Base-by-base conservation (phyloP, 30 jellyfish, hydroid and myxozoan genomes). In the Aurelia aurita complex sp. Pacific region DNA sequence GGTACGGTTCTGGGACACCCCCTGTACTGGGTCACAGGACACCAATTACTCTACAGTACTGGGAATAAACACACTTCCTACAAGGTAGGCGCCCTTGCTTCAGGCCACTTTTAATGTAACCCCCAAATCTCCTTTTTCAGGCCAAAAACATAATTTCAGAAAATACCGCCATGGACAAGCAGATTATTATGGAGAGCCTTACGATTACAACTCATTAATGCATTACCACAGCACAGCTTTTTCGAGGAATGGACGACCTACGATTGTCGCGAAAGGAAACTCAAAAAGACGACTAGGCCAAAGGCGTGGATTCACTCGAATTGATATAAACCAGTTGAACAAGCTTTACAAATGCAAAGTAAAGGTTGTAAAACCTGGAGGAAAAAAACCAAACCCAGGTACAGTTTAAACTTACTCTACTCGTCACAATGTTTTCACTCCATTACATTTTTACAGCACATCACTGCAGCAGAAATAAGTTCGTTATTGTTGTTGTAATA, bases 141-240 rank as follows among this genome's bases (percentile, higher is more conserved):
- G 7, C 19, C 19, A 16, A 60, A 60, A 19, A 19, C 42, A 70
- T 64, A 70, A 70, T 51, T 81, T 81, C 76, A 51, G 42, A 71
- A 81, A 46, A 36, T 81, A 81, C 64, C 35, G 38, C 15, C 77
- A 57, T 50, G 82, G 80, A 6, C 83, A 67, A 51, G 90, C 83
- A 17, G 80, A 70, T 64, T 81, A 81, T 33, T 70, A 52, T 72
- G 80, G 80, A 29, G 90, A 81, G 1, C 90, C 90, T 14, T 81
- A 81, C 68, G 90, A 81, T 40, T 81, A 66, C 66, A 55, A 81
- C 42, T 66, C 83, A 15, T 77, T 81, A 17, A 81, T 81, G 90
- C 90, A 81, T 67, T 81, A 81, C 50, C 73, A 64, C 12, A 57
- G 73, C 13, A 67, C 34, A 13, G 90, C 70, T 1, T 81, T 81